These are phyloP conservation scores for Agonopterix alstromeriana DNA, from an alignment of 2,888 invertebrate species.

Conservation along the genomic window DNA sequence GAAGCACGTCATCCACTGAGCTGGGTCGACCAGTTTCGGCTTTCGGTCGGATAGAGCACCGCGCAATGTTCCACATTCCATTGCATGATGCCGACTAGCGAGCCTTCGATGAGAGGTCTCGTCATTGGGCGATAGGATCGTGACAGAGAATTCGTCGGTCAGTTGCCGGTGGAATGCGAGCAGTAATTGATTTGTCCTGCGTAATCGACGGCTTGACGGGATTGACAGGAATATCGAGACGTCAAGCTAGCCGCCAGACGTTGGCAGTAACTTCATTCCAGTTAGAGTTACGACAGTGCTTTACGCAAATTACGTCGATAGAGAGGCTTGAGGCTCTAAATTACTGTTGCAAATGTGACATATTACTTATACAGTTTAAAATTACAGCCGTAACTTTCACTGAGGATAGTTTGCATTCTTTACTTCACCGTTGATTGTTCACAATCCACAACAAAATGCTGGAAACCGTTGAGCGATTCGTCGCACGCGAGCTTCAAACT, in stretches of 20 bases:
- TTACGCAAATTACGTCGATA: not conserved
- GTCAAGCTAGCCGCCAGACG: constrained; percentile 20
- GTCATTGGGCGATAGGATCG: constrained; percentile 62
- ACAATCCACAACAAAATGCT: not conserved
- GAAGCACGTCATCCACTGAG: constrained; percentile 54
- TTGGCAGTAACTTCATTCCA: constrained; percentile 11
- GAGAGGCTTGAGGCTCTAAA: too few species aligned
- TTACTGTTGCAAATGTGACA: too few species aligned
- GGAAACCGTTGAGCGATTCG: constrained; percentile 22
- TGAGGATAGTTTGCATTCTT: too few species aligned
- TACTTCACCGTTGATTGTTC: not conserved
- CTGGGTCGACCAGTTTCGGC: constrained; percentile 47
- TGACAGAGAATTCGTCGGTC: constrained; percentile 71
- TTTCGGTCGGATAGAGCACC: constrained; percentile 31
- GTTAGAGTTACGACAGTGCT: constrained; percentile 8
- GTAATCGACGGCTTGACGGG: constrained; percentile 58
- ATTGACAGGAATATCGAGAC: constrained; percentile 64
- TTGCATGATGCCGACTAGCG: constrained; percentile 31
- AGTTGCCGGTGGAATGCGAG: constrained; percentile 63
- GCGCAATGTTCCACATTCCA: constrained; percentile 55
- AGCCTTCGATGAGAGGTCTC: constrained; percentile 47
- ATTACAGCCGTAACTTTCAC: too few species aligned
- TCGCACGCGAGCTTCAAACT: constrained; percentile 48
- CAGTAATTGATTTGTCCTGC: constrained; percentile 74
- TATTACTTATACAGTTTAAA: too few species aligned